Conservation (phyloP, 1,140 invertebrate species). For the Pseudomyrmex cubaensis region DNA sequence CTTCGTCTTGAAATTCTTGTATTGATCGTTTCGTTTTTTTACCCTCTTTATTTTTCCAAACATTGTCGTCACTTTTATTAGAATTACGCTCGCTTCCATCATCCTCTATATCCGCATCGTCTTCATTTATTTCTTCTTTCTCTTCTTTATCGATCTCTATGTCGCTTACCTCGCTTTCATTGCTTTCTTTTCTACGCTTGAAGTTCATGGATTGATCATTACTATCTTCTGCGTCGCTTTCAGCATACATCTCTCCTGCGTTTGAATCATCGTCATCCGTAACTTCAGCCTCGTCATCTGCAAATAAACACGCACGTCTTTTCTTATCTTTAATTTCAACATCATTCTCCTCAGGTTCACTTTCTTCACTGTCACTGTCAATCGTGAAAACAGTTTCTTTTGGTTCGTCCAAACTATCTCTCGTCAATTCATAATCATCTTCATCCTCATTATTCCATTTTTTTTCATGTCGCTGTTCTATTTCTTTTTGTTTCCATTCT, state of each 20-base stretch:
- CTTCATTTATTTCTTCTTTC: conserved; percentile 76
- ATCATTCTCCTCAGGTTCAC: conserved; percentile 78
- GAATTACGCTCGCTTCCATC: conserved; percentile 76
- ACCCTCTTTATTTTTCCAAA: conserved; percentile 60
- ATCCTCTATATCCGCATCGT: conserved; percentile 75
- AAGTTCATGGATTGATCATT: conserved; percentile 58
- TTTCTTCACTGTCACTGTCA: conserved; percentile 74
- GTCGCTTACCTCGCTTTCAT: conserved; percentile 71
- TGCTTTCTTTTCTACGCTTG: conserved; percentile 77
- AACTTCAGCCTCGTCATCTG: conserved; percentile 82
- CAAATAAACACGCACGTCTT: conserved; percentile 74
- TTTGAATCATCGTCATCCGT: conserved; percentile 75
- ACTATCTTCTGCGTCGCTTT: conserved; percentile 76
- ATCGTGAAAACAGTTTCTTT: conserved; percentile 65
- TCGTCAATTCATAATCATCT: conserved; percentile 48
- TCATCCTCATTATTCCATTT: conserved; percentile 60
- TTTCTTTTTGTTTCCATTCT: conserved; percentile 87
- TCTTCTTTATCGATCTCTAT: conserved; percentile 78
- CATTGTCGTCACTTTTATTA: conserved; percentile 58
- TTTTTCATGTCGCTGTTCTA: conserved; percentile 75
- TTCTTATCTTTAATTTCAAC: conserved; percentile 69
- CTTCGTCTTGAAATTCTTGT: conserved; percentile 77
- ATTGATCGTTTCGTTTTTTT: conserved; percentile 77
- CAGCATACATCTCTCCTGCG: conserved; percentile 80
- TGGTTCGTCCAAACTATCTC: conserved; percentile 61